phyloP scores from a whole-genome alignment of 2,797 vertebrate species.

The Emys orbicularis region DNA sequence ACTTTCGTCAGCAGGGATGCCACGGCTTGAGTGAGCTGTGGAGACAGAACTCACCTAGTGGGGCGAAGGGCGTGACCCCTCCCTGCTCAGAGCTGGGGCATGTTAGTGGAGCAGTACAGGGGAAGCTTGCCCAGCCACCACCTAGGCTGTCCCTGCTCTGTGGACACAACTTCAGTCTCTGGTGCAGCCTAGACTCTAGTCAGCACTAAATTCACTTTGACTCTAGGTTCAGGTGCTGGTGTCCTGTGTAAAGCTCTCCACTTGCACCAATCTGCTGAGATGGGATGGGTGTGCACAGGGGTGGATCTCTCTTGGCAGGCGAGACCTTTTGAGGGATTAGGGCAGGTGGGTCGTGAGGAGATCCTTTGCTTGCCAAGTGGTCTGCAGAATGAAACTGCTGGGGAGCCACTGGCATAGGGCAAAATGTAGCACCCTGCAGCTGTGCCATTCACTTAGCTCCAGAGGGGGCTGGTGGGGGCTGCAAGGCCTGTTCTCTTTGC shows the following conservation, averaged over 20 bases:
- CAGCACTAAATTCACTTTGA: constrained; percentile 57
- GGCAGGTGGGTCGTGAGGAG: background rate
- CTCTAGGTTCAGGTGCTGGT: background rate
- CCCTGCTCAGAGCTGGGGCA: background rate
- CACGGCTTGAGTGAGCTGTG: background rate
- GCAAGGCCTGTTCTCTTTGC: background rate
- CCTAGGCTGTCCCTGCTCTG: background rate
- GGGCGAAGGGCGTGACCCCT: background rate
- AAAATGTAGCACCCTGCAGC: background rate
- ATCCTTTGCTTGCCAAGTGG: background rate
- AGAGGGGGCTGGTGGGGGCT: background rate
- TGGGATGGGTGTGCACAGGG: background rate
- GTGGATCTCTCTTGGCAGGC: background rate
- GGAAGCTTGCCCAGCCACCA: background rate
- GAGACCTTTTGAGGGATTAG: background rate
- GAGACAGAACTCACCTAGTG: background rate
- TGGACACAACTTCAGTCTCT: background rate
- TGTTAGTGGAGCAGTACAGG: background rate
- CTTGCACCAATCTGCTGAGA: background rate
- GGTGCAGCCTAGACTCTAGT: background rate
- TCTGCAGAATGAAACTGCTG: background rate
- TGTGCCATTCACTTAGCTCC: background rate
- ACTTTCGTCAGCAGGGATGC: background rate
- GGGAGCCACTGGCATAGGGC: background rate
- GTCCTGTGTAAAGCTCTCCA: background rate